Evolutionary conservation across 2,888 invertebrate species (phyloP), one percentile per base, ranked within the genome.

Genomic region (Lissonota sp.): DNA sequence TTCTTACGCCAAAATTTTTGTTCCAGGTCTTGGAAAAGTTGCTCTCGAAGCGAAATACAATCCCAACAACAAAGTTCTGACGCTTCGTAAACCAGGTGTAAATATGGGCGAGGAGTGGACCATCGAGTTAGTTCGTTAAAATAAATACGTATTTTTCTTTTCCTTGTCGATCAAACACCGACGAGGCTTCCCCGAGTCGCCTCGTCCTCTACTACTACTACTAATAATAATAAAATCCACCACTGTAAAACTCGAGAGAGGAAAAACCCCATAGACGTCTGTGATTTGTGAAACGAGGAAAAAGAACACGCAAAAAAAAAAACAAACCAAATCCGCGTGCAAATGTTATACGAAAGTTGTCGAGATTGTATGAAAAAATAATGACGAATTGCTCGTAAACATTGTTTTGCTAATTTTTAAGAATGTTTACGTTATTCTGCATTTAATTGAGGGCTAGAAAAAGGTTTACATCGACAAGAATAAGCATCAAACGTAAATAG

Each of bases 61-160:
- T 91, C 94, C 94, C 37, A 95, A 95, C 12, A 95, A 95, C 79
- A 94, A 95, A 67, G 95, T 96, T 0, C 93, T 98, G 10, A 95
- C 96, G 0, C 94, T 99, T 12, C 95, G 98, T 84, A 98, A 98
- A 88, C 99, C 99, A 0, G 96, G 94, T 39, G 96, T 98, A 66
- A 96, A 95, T 89, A 96, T 99, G 94, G 95, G 95, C 40, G 94
- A 96, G 83, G 95, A 96, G 85, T 99, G 97, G 96, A 94, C 94
- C 74, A 96, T 98, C 82, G 93, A 93, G 46, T 94, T 96, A 62
- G 92, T 93, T 84, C 92, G 87, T 86, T 91, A 67, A 55, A n/a
- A 66, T 7, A 69, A 40, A 60, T 51, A 60, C 12, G 51, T 49
- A 14, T 70, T 12, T 46, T 57, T 66, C n/a, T 26, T 57, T 42